Conservation (phyloP, 2,888 invertebrate genomes). For the Nebria brevicollis region DNA sequence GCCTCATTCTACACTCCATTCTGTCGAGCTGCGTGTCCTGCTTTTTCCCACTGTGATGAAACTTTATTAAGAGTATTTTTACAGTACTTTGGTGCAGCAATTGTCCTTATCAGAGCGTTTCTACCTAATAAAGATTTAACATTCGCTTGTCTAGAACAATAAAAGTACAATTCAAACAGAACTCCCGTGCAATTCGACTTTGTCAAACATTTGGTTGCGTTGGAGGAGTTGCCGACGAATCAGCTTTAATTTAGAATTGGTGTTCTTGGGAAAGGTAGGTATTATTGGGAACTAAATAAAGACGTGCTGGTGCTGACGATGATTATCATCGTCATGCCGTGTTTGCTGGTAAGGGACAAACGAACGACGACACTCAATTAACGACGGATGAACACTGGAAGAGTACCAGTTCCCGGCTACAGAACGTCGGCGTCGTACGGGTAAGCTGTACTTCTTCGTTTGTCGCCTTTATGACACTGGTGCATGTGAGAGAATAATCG, state of each 20-base stretch:
- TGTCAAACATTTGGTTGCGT: conserved; percentile 36
- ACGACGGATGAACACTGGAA: conserved; percentile 3
- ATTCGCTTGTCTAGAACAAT: conserved; percentile 39
- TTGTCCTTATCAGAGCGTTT: conserved; percentile 45
- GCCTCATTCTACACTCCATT: conserved; percentile 24
- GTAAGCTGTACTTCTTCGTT: conserved; percentile 3
- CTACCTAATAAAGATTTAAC: conserved; percentile 47
- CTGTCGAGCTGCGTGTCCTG: conserved; percentile 8
- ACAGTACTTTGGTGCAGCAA: conserved; percentile 30
- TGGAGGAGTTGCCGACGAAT: conserved; percentile 24
- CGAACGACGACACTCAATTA: conserved; percentile 17
- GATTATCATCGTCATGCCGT: conserved; percentile 5
- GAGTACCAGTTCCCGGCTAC: not conserved
- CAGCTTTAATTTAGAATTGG: conserved; percentile 7
- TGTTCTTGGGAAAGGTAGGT: conserved; percentile 12
- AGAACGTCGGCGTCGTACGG: conserved; percentile 4
- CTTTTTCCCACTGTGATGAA: conserved; percentile 5
- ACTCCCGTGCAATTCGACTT: conserved; percentile 26
- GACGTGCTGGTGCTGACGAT: conserved; percentile 7
- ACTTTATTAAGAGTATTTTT: conserved; percentile 46
- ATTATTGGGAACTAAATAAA: conserved; percentile 13
- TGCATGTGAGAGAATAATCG: not conserved
- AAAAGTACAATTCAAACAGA: conserved; percentile 40
- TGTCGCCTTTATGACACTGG: not conserved
- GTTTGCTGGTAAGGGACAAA: not conserved